Conservation (phyloP, 2,113 vertebrate species). For the Gymnogyps californianus region DNA sequence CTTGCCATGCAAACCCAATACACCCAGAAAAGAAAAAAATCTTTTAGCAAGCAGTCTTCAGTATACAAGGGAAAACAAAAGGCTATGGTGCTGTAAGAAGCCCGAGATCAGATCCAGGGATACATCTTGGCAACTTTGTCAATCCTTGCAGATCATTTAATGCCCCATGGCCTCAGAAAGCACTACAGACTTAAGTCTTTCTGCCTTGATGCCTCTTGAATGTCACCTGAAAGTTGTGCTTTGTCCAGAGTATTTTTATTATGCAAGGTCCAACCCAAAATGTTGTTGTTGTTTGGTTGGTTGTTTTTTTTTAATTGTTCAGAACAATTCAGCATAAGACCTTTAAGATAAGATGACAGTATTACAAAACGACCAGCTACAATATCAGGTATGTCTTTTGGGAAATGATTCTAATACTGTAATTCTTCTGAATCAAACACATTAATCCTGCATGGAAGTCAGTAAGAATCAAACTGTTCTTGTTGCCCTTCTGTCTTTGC, state of each 20-base stretch:
- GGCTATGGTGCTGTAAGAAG: background rate
- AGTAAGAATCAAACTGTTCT: background rate
- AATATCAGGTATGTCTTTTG: background rate
- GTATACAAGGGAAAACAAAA: background rate
- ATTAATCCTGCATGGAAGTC: background rate
- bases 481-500: background rate
- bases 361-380: background rate
- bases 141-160: background rate
- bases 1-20: no score
- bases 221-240: background rate
- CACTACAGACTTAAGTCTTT: background rate
- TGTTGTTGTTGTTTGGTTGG: background rate
- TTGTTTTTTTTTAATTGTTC: background rate
- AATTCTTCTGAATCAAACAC: background rate
- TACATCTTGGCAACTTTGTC: background rate
- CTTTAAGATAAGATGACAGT: background rate
- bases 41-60: background rate
- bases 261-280: background rate
- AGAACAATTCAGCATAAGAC: background rate
- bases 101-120: background rate
- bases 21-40: background rate
- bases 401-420: background rate
- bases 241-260: background rate
- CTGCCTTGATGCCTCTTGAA: background rate
- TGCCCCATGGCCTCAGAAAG: background rate